Evolutionary conservation across 2,888 invertebrate species (phyloP), one percentile per base, ranked within the genome.

Genomic region (Meliscaeva auricollis): DNA sequence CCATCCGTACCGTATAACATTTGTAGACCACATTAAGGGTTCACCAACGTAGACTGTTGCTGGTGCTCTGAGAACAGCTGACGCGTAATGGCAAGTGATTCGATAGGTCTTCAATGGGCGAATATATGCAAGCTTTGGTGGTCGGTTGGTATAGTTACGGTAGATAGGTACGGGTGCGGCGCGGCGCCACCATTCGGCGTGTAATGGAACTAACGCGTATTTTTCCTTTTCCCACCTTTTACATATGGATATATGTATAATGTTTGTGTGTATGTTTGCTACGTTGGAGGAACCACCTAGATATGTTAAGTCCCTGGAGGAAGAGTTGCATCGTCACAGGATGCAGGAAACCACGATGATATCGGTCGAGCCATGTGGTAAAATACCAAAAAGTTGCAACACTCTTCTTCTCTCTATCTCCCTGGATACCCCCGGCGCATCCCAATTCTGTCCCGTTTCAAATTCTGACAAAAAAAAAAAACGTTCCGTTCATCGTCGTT

Each of bases 81-180:
- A 85, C 76, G 85, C 85, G 85, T 85, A 85, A 85, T 85, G 81
- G 76, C 80, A 85, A 73, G 77, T 81, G 76, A 85, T 85, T 81
- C 72, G 73, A 85, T 76, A 50, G 84, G 69, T 66, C 52, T 69
- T 69, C 78, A 78, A 80, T 75, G 38, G 70, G 22, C 32, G 38
- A 22, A 44, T 76, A 62, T 68, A 72, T 70, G 52, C 41, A 66
- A 8, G 68, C 80, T 84, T 79, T 81, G 48, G 72, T 64, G 72
- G 76, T 77, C 69, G 68, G 85, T 81, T 52, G 81, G 77, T 81
- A 85, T 81, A 77, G 81, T 73, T 85, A 81, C 13, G 38, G 35
- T 35, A 9, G 35, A 8, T 9, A 9, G 38, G 9, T 13, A 7
- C 13, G 11, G 73, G 85, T 60, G 85, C 76, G 85, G 73, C 81